A percentile compares a stretch with the other conserved stretches of the same genome.
These are phyloP conservation scores for Callyntrura sp. DNA, from an alignment of 2,888 invertebrate species.

Conservation along the genomic window DNA sequence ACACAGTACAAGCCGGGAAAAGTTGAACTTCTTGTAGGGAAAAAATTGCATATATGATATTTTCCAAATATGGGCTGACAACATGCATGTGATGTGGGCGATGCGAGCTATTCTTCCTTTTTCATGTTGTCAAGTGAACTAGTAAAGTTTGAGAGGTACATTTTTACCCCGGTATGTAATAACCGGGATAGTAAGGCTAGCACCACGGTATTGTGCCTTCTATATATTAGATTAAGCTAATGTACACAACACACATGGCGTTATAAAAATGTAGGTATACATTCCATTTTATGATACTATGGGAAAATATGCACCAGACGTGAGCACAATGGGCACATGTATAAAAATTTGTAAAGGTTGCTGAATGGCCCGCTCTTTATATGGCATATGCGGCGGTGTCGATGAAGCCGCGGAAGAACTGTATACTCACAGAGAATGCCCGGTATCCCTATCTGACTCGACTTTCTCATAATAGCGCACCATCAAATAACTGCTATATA, in stretches of 20 bases:
- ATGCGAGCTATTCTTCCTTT: slow-evolving; percentile 38
- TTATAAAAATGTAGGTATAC: not conserved
- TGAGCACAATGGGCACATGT: not conserved
- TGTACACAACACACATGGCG: not conserved
- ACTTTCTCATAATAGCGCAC: not conserved
- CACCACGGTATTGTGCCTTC: not conserved
- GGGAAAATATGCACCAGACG: slow-evolving; percentile 13
- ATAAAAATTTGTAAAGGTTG: not conserved
- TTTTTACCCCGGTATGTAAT: not conserved
- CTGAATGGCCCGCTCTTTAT: not conserved
- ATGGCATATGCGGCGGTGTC: slow-evolving; percentile 1
- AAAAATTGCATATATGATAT: slow-evolving; percentile 54
- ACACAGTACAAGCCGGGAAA: slow-evolving; percentile 13
- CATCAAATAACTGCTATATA: not conserved
- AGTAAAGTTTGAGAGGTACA: slow-evolving; percentile 6
- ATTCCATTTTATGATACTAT: not conserved
- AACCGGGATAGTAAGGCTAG: not conserved
- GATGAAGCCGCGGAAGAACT: not conserved
- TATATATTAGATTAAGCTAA: slow-evolving; percentile 36
- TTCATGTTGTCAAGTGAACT: slow-evolving; percentile 17
- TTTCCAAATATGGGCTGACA: slow-evolving; percentile 30
- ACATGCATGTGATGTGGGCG: slow-evolving; percentile 45
- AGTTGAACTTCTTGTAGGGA: slow-evolving; percentile 44
- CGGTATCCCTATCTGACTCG: not conserved
- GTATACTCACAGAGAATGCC: not conserved